Conservation (phyloP, 2,888 invertebrate genomes). For the Tachina fera region DNA sequence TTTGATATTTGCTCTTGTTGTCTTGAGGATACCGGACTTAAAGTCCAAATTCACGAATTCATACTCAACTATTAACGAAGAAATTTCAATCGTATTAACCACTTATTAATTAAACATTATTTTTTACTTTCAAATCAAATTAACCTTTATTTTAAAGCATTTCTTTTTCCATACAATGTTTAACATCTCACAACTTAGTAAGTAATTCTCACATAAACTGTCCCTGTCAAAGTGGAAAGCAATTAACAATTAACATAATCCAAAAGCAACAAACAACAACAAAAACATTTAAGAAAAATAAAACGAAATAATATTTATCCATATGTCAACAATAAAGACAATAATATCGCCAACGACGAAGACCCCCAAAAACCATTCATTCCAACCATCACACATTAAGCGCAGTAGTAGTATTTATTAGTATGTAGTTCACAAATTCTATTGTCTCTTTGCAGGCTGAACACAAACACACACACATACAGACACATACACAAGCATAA, state of each 20-base stretch:
- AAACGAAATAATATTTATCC: slow-evolving; percentile 70
- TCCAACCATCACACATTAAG: slow-evolving; percentile 27
- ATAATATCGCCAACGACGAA: slow-evolving; percentile 76
- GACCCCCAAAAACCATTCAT: slow-evolving; percentile 61
- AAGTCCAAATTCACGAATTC: too few species aligned
- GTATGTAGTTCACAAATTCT: slow-evolving; percentile 53
- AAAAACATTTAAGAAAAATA: slow-evolving; percentile 51
- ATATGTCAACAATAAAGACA: slow-evolving; percentile 76
- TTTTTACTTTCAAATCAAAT: not conserved
- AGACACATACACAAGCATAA: not conserved
- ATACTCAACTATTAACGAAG: too few species aligned
- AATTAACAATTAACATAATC: slow-evolving; percentile 71
- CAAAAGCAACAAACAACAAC: slow-evolving; percentile 37
- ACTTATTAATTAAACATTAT: not conserved
- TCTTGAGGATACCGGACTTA: too few species aligned
- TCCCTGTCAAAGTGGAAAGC: slow-evolving; percentile 68
- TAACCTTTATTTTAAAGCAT: not conserved
- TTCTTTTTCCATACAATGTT: slow-evolving; percentile 27
- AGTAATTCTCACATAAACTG: slow-evolving; percentile 69
- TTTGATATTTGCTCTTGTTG: too few species aligned
- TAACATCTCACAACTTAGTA: slow-evolving; percentile 11
- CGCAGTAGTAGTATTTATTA: slow-evolving; percentile 26
- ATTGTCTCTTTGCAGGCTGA: slow-evolving; percentile 32
- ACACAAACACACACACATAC: not conserved
- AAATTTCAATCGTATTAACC: not conserved